phyloP scores from a whole-genome alignment of 2,113 vertebrate species.

The Telmatochromis sp. region DNA sequence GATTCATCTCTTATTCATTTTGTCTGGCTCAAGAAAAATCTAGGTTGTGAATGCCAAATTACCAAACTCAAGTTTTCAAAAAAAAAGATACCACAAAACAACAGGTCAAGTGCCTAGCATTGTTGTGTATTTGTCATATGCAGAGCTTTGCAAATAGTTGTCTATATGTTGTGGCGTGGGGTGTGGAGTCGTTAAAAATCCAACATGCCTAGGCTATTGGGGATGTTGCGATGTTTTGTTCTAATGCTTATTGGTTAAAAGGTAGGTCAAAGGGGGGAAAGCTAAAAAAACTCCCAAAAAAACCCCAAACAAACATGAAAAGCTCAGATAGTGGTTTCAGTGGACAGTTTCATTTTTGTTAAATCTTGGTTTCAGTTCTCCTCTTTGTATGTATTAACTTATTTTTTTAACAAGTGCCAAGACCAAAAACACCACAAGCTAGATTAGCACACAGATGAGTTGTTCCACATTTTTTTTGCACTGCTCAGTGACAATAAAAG shows the following conservation, averaged over 20 bases:
- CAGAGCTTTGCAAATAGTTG: neutral
- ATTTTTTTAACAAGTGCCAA: neutral
- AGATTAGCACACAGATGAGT: rapidly evolving
- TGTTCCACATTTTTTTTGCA: neutral
- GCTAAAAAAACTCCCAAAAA: rapidly evolving
- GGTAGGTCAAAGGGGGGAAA: neutral
- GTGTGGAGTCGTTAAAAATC: neutral
- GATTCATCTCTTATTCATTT: neutral
- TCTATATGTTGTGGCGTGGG: neutral
- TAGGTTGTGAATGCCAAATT: neutral
- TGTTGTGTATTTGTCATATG: neutral
- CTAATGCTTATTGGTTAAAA: neutral
- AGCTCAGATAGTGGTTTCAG: neutral
- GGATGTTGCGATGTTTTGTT: rapidly evolving
- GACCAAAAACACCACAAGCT: neutral
- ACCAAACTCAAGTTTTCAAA: neutral
- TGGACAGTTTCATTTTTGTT: neutral
- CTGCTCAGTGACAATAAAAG: neutral
- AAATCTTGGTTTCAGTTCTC: rapidly evolving
- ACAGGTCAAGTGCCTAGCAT: neutral
- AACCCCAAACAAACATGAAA: neutral
- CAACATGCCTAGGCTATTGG: neutral
- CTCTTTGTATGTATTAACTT: neutral
- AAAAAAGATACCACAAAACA: neutral
- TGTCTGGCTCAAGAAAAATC: neutral